A percentile compares a stretch with the other conserved stretches of the same genome.
Evolutionary conservation across 2,888 invertebrate species (phyloP).

Genomic region (Clepsis dumicolana): DNA sequence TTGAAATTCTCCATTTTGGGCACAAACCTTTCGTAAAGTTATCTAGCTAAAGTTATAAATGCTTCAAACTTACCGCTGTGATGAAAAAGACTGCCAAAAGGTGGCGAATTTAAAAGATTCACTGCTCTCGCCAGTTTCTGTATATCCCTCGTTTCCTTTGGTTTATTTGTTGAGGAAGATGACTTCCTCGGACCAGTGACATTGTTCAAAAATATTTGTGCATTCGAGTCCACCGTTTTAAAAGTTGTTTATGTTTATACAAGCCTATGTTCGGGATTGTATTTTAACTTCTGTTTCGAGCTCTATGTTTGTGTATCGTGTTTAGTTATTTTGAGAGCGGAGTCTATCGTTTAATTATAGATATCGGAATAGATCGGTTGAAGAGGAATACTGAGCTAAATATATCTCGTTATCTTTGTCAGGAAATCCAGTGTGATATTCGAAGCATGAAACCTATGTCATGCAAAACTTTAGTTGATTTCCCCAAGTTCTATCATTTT

Average conservation of each 20-base stretch:
- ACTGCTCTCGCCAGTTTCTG: slow-evolving; percentile 38
- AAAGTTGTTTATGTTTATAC: slow-evolving; percentile 53
- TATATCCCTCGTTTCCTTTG: slow-evolving; percentile 61
- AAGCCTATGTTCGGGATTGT: slow-evolving; percentile 46
- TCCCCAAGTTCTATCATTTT: neutral
- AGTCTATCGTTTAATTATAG: neutral
- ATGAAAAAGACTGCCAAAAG: neutral
- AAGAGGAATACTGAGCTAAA: neutral
- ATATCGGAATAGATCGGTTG: neutral
- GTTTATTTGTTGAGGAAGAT: slow-evolving; percentile 79
- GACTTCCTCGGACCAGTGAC: slow-evolving; percentile 76
- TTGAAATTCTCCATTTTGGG: no score
- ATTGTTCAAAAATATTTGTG: slow-evolving; percentile 78
- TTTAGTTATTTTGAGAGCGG: neutral
- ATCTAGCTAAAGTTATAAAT: no score
- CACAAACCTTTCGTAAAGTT: no score
- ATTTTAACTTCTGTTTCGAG: slow-evolving; percentile 17
- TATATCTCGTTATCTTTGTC: neutral
- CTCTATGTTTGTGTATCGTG: neutral
- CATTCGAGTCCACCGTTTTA: slow-evolving; percentile 60
- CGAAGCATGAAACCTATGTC: neutral
- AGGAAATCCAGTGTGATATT: neutral
- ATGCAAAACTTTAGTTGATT: neutral
- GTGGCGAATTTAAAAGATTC: neutral
- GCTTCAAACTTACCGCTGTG: neutral